Evolutionary conservation across 1,140 invertebrate genomes (phyloP).

Genomic region (Chionoecetes opilio): DNA sequence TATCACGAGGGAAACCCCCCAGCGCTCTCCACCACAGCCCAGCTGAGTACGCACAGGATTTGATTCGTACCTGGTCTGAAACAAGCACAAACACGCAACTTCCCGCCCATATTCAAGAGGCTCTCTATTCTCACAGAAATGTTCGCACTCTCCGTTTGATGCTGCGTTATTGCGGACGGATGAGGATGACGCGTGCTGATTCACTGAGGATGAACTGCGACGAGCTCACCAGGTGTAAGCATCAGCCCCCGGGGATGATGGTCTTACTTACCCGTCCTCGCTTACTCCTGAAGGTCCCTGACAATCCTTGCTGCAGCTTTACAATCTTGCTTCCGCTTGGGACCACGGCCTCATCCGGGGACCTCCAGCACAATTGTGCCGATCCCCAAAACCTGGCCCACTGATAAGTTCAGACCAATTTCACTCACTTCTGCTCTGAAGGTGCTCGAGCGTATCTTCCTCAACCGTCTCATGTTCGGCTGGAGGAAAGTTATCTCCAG

Average conservation of each 20-base stretch:
- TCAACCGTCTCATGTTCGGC: too few species aligned
- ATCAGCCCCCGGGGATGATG: slow-evolving; percentile 22
- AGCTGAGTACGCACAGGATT: background rate
- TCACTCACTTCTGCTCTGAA: background rate
- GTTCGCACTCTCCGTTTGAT: background rate
- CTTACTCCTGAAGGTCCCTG: background rate
- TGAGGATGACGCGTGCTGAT: background rate
- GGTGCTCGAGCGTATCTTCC: too few species aligned
- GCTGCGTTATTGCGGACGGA: background rate
- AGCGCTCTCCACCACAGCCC: background rate
- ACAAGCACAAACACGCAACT: background rate
- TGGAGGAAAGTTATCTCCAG: too few species aligned
- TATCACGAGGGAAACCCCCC: background rate
- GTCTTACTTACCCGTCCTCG: background rate
- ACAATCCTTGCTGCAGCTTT: background rate
- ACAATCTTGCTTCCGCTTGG: background rate
- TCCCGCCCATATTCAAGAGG: slow-evolving; percentile 15
- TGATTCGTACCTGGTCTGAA: too few species aligned
- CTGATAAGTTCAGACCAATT: too few species aligned
- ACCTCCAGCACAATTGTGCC: background rate
- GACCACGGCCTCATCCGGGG: background rate
- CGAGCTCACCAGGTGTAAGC: background rate
- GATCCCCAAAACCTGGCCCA: too few species aligned
- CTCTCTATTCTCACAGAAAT: background rate
- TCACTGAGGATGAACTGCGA: background rate